phyloP scores from a whole-genome alignment of 1,140 invertebrate genomes.

The Cotesia typhae region DNA sequence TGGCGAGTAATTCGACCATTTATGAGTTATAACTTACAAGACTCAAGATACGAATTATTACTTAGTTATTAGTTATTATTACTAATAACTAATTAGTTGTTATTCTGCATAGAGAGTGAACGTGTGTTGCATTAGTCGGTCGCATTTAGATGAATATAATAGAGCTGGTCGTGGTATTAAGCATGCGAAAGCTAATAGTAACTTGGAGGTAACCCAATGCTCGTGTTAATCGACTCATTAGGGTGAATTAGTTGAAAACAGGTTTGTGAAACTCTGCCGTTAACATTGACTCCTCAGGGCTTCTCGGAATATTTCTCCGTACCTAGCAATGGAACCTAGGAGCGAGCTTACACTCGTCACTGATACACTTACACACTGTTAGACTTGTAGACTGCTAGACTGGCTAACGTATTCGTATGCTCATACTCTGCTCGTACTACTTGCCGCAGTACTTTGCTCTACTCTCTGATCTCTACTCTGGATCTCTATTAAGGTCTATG shows the following conservation, averaged over 20 bases:
- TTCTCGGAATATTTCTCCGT: neutral
- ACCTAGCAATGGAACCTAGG: too few species aligned
- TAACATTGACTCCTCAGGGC: slow-evolving; percentile 18
- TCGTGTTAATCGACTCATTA: slow-evolving; percentile 41
- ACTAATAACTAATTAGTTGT: too few species aligned
- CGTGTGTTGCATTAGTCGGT: neutral
- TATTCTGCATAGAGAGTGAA: neutral
- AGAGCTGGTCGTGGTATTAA: slow-evolving; percentile 19
- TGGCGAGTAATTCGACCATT: too few species aligned
- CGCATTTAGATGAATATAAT: neutral
- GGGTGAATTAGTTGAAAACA: slow-evolving; percentile 43
- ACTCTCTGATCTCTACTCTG: slow-evolving; percentile 5
- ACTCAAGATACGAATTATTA: too few species aligned
- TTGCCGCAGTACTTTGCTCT: neutral
- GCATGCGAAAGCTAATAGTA: slow-evolving; percentile 35
- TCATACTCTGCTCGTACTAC: neutral
- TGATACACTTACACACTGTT: neutral
- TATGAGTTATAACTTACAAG: too few species aligned
- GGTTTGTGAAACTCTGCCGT: slow-evolving; percentile 32
- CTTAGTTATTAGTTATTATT: too few species aligned
- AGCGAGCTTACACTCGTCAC: neutral
- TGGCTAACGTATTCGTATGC: too few species aligned
- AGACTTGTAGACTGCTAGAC: too few species aligned
- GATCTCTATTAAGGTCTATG: neutral
- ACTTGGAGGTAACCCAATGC: slow-evolving; percentile 40